Conservation (phyloP, 2,797 vertebrate species). For the Notolabrus celidotus region DNA sequence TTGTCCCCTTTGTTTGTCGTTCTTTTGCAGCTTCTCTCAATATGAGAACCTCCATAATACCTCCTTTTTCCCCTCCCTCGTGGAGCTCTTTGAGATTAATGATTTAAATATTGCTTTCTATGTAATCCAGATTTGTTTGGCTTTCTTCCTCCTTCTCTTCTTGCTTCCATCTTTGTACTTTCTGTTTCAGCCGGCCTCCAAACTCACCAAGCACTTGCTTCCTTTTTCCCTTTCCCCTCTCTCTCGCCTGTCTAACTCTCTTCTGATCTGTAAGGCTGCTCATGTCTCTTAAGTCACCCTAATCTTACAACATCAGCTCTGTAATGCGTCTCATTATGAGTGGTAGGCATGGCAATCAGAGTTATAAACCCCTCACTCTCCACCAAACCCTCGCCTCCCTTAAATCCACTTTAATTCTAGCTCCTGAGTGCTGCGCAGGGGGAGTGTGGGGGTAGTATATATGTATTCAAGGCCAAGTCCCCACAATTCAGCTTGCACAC, state of each 20-base stretch:
- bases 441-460: constrained; percentile 10
- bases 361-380: constrained; percentile 73
- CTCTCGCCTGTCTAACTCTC: background rate
- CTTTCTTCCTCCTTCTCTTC: background rate
- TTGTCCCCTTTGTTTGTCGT: constrained; percentile 2
- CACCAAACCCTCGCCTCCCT: constrained; percentile 50
- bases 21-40: background rate
- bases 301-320: constrained; percentile 84
- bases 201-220: background rate
- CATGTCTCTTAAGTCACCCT: constrained; percentile 75
- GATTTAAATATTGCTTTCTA: background rate
- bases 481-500: constrained; percentile 16
- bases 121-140: background rate
- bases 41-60: background rate
- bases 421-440: constrained; percentile 37
- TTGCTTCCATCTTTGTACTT: background rate
- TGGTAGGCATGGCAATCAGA: constrained; percentile 77
- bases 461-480: constrained; percentile 53
- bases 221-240: background rate
- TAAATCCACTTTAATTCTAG: constrained; percentile 79
- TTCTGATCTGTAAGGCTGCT: constrained; percentile 58
- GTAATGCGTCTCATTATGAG: constrained; percentile 84
- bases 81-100: constrained; percentile 1
- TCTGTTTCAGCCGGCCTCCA: background rate
- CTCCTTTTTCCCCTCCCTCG: background rate